Conservation (phyloP, 1,140 invertebrate species). For the Drosophila watanabei region DNA sequence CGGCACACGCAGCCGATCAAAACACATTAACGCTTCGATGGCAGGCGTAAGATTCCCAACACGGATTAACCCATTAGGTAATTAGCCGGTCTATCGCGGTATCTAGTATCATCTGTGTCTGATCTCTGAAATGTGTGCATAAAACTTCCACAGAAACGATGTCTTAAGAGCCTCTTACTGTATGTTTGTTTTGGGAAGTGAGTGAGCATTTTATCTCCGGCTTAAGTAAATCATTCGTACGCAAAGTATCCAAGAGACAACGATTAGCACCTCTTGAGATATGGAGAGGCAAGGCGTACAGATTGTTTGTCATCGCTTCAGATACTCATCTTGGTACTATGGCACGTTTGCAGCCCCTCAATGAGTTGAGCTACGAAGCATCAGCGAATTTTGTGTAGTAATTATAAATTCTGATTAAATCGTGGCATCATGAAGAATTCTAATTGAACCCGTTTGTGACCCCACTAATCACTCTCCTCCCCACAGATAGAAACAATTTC, state of each 20-base stretch:
- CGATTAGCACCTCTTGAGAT: slow-evolving; percentile 26
- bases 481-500: slow-evolving; percentile 44
- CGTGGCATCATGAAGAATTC: slow-evolving; percentile 9
- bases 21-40: slow-evolving; percentile 28
- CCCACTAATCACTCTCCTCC: neutral
- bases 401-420: slow-evolving; percentile 39
- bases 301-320: slow-evolving; percentile 7
- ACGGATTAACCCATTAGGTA: slow-evolving; percentile 36
- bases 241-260: slow-evolving; percentile 7
- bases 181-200: slow-evolving; percentile 10
- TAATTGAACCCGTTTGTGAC: slow-evolving; percentile 11
- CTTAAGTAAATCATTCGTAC: slow-evolving; percentile 6
- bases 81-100: slow-evolving; percentile 16
- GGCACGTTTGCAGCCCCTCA: slow-evolving; percentile 14
- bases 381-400: slow-evolving; percentile 6
- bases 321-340: neutral
- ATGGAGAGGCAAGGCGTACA: neutral
- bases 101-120: neutral
- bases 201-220: slow-evolving; percentile 20
- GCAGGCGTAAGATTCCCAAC: slow-evolving; percentile 15
- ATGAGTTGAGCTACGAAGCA: slow-evolving; percentile 5
- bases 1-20: slow-evolving; percentile 22
- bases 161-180: neutral
- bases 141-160: neutral
- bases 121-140: slow-evolving; percentile 18